phyloP scores from a whole-genome alignment of 30 jellyfish, hydroid and myxozoan genomes.

The Phacellophora camtschatica region DNA sequence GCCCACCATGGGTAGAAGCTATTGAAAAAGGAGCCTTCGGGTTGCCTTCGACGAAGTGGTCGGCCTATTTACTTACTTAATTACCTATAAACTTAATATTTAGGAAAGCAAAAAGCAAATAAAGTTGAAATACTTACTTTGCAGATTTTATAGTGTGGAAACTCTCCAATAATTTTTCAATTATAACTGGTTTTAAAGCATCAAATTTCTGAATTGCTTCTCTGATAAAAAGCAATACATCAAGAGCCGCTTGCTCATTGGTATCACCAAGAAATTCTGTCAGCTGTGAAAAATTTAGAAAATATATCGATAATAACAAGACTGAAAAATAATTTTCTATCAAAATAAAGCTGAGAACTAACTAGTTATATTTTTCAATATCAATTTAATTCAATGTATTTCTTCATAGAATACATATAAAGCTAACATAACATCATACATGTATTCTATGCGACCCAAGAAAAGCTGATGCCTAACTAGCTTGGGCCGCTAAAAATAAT shows the following conservation, averaged over 20 bases:
- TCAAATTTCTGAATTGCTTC: slow-evolving; percentile 93
- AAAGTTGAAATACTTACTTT: slow-evolving; percentile 36
- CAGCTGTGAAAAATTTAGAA: slow-evolving; percentile 17
- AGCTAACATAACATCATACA: too few relatives aligned
- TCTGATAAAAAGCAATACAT: slow-evolving; percentile 86
- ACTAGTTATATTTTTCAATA: too few relatives aligned
- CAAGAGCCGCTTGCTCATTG: slow-evolving; percentile 98
- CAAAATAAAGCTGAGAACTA: too few relatives aligned
- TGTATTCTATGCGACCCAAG: too few relatives aligned
- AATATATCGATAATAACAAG: neutral
- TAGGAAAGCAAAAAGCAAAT: neutral
- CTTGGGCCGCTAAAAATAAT: too few relatives aligned
- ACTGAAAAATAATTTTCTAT: neutral
- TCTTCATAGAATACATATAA: too few relatives aligned
- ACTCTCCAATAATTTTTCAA: slow-evolving; percentile 90
- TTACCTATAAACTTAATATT: neutral
- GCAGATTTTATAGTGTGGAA: slow-evolving; percentile 81
- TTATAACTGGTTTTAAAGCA: slow-evolving; percentile 74
- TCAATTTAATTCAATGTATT: too few relatives aligned
- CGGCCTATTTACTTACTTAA: neutral
- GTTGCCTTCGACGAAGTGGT: too few relatives aligned
- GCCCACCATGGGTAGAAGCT: too few relatives aligned
- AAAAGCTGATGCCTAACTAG: too few relatives aligned
- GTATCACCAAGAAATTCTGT: slow-evolving; percentile 97
- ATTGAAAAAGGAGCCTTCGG: too few relatives aligned